phyloP scores from a whole-genome alignment of 2,113 vertebrate genomes.

The Chaetodon trifascialis region DNA sequence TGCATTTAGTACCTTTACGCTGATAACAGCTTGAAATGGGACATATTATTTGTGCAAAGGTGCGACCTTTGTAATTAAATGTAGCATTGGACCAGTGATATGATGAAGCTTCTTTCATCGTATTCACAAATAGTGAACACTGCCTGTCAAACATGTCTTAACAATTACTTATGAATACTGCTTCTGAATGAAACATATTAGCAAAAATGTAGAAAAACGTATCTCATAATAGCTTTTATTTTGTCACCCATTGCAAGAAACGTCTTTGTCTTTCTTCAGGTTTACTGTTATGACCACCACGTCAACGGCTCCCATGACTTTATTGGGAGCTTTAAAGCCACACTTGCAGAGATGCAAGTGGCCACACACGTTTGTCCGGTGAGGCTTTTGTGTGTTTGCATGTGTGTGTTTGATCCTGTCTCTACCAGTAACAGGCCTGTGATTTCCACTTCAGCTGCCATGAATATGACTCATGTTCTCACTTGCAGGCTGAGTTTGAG shows the following conservation, averaged over 20 bases:
- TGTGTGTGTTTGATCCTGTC: background rate
- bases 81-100: background rate
- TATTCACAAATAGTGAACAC: background rate
- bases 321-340: constrained; percentile 92
- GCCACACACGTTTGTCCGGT: constrained; percentile 88
- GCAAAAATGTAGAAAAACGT: background rate
- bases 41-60: background rate
- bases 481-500: constrained; percentile 89
- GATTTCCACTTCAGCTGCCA: background rate
- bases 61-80: background rate
- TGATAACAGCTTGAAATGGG: background rate
- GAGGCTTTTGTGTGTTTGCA: constrained; percentile 60
- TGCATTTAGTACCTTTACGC: background rate
- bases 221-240: background rate
- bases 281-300: constrained; percentile 94
- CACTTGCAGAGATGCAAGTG: constrained; percentile 88
- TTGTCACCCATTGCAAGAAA: background rate
- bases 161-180: background rate
- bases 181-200: background rate
- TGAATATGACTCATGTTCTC: background rate
- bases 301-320: constrained; percentile 91
- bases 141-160: background rate
- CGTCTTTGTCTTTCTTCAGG: constrained; percentile 80
- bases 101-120: background rate
- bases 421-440: background rate